Percentiles rank a stretch among this genome's conserved stretches.
Conservation (phyloP, 2,797 vertebrate genomes). For the Sitta carolinensis region DNA sequence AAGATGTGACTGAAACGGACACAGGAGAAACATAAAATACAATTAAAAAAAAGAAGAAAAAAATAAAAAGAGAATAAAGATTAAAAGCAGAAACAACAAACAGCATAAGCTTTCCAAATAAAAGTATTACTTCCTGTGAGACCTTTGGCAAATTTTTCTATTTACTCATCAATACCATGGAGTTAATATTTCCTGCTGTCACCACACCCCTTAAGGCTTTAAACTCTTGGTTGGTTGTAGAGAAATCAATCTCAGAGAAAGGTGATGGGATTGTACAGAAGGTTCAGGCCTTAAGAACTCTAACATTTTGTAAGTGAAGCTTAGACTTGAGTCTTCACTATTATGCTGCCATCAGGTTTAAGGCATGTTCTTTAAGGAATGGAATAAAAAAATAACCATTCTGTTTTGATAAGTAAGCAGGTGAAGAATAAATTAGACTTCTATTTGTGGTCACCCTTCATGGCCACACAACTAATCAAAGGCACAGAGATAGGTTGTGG, state of each 20-base stretch:
- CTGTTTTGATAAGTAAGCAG: background rate
- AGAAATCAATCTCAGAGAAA: background rate
- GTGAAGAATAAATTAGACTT: background rate
- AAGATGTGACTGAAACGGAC: background rate
- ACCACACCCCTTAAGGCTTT: background rate
- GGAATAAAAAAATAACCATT: background rate
- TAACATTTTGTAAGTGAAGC: background rate
- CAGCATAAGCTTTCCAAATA: background rate
- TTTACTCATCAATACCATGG: background rate
- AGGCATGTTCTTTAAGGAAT: background rate
- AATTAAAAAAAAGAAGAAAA: accelerated
- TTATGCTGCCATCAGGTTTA: background rate
- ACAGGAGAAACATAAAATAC: background rate
- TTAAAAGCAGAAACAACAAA: background rate
- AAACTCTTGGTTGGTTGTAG: background rate
- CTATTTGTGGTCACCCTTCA: background rate
- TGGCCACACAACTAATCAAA: background rate
- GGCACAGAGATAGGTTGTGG: background rate
- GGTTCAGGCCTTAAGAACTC: background rate
- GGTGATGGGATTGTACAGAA: background rate
- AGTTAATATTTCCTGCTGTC: background rate
- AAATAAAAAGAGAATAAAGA: background rate
- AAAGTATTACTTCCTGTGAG: background rate
- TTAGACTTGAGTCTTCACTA: background rate
- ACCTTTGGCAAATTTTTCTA: background rate